Conservation (phyloP, 2,113 vertebrate genomes). For the Dinomys branickii region DNA sequence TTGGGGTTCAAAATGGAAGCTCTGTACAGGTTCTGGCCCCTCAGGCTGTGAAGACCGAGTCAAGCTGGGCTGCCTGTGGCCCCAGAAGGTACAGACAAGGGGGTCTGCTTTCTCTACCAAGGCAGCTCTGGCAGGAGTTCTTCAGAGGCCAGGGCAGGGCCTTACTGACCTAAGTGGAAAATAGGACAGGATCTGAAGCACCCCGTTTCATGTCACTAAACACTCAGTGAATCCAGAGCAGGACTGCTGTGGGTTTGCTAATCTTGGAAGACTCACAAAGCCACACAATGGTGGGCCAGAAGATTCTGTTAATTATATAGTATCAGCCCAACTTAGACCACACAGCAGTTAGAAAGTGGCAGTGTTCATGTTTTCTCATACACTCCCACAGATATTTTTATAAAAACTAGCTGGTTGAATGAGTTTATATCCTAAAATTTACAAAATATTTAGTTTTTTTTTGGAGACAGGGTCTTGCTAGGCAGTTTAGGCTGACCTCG, state of each 20-base stretch:
- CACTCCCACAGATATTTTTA: not conserved
- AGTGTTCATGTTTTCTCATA: not conserved
- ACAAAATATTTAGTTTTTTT: not conserved
- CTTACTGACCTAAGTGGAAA: not conserved
- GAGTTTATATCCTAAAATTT: not conserved
- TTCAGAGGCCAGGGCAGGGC: not conserved
- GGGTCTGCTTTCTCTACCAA: too few species aligned
- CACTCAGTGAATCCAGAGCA: not conserved
- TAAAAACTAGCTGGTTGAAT: not conserved
- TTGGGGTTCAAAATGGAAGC: not conserved
- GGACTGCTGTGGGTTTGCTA: slow-evolving; percentile 1
- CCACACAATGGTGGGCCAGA: not conserved
- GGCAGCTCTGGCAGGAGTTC: not conserved
- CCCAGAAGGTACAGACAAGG: not conserved
- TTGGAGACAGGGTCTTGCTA: not conserved
- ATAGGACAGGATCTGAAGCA: not conserved
- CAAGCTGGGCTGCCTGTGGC: not conserved
- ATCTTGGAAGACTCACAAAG: not conserved
- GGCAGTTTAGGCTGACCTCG: not conserved
- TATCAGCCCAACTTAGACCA: slow-evolving; percentile 37
- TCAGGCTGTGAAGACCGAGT: not conserved
- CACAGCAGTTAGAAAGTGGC: not conserved
- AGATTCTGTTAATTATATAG: slow-evolving; percentile 3
- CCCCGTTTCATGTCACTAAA: slow-evolving; percentile 4
- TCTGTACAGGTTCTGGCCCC: not conserved